Evolutionary conservation across 2,113 vertebrate species (phyloP), one percentile per base, ranked within the genome.

Genomic region (Hyla sarda): DNA sequence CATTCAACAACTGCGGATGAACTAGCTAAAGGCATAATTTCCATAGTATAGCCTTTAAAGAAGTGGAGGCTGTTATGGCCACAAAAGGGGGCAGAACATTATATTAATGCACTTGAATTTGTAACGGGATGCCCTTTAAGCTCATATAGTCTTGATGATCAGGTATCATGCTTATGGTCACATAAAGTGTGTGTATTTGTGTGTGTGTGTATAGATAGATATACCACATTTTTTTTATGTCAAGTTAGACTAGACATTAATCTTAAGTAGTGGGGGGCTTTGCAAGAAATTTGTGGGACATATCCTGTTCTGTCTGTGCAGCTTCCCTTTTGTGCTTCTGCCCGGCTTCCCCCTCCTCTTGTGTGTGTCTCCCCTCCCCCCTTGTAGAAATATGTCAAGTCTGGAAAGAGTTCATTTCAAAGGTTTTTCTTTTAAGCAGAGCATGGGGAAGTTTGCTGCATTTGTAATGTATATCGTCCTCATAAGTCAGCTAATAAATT

Each of bases 401-500:
- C 77, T 86, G 77, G 84, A 81, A 81, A 86, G 75, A 58, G 84
- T 86, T 71, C 62, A 80, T 86, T 86, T 79, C 48, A 80, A 80
- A 86, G 62, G 30, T 71, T 65, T 76, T 85, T 86, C 75, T 86
- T 80, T 71, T 80, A 25, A 71, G 60, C 75, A 78, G 45, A 79
- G 84, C 32, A 80, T 45, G 48, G 75, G 84, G 84, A 69, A 13
- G 52, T 41, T 48, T 83, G 25, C 69, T 52, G 28, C 4, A 0
- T 41, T 28, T 88, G 41, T 84, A 87, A 88, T 81, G 67, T 45
- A 84, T 80, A 73, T 83, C 77, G 84, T 16, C 0, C 87, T 87
- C 87, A 88, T 85, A 84, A 88, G 60, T 69, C 78, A 73, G 84
- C 83, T 9, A 62, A 41, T 77, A 78, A 89, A 30, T 72, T 87